Percentiles rank a stretch among this genome's conserved stretches.
Evolutionary conservation across 2,797 vertebrate species (phyloP).

Genomic region (Scolopax rusticola): DNA sequence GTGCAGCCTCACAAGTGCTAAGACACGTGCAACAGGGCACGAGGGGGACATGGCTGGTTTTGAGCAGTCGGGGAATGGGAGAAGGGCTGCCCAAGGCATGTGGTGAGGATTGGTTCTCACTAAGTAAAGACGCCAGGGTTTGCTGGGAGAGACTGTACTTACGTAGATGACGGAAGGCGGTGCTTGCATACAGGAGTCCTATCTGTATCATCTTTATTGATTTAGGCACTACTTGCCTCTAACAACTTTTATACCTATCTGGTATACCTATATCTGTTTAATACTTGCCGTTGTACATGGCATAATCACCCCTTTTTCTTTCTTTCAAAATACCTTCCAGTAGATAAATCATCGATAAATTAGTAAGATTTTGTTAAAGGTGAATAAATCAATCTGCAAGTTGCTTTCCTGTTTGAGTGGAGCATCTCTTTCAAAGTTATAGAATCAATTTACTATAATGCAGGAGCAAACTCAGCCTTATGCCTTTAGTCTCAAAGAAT

Average conservation of each 20-base stretch:
- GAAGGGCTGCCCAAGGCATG: rapidly evolving
- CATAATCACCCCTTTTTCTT: neutral
- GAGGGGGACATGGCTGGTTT: rapidly evolving
- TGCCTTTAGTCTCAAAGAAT: neutral
- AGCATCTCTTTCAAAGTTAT: neutral
- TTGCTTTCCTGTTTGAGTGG: neutral
- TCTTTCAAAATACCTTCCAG: neutral
- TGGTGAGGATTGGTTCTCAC: neutral
- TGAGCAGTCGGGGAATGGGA: neutral
- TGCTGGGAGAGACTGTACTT: neutral
- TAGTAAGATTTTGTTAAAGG: neutral
- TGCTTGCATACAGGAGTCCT: neutral
- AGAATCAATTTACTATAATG: neutral
- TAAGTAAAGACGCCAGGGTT: neutral
- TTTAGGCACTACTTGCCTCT: neutral
- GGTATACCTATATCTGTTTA: neutral
- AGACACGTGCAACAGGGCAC: rapidly evolving
- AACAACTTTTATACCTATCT: neutral
- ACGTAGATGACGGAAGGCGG: rapidly evolving
- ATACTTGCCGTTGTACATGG: neutral
- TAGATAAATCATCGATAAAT: neutral
- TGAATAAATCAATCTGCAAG: neutral
- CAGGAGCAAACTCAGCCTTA: neutral
- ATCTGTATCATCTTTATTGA: neutral
- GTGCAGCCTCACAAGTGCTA: rapidly evolving